These are phyloP conservation scores for Microcebus ravelobensis DNA, from an alignment of 2,113 vertebrate species.

Conservation along the genomic window DNA sequence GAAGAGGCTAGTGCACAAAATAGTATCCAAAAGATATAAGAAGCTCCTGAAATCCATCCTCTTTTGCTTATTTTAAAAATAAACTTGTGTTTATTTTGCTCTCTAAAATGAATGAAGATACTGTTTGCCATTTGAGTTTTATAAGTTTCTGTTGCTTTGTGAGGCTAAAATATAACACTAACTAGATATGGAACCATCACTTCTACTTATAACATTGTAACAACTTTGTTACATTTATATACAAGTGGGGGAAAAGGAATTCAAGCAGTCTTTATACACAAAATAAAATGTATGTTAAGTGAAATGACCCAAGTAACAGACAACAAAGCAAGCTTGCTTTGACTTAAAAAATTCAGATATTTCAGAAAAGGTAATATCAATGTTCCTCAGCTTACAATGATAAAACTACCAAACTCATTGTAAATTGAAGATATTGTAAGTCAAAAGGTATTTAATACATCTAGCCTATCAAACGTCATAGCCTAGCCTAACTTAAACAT, in stretches of 20 bases:
- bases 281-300: slow-evolving; percentile 19
- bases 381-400: neutral
- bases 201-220: slow-evolving; percentile 21
- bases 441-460: neutral
- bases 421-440: neutral
- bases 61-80: slow-evolving; percentile 16
- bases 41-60: neutral
- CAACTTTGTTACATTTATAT: slow-evolving; percentile 16
- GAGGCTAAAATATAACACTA: neutral
- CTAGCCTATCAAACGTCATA: neutral
- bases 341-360: neutral
- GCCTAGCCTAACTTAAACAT: neutral
- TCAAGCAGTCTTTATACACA: neutral
- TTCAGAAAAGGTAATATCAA: neutral
- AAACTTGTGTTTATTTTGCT: neutral
- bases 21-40: neutral
- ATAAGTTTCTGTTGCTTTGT: slow-evolving; percentile 5
- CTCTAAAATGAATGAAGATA: neutral
- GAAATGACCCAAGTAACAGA: neutral
- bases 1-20: neutral
- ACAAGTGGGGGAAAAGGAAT: neutral
- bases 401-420: neutral
- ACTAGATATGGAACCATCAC: neutral
- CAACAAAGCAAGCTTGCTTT: neutral
- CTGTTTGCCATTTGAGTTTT: neutral